Evolutionary conservation across 2,797 vertebrate species (phyloP).

Genomic region (Diceros bicornis): DNA sequence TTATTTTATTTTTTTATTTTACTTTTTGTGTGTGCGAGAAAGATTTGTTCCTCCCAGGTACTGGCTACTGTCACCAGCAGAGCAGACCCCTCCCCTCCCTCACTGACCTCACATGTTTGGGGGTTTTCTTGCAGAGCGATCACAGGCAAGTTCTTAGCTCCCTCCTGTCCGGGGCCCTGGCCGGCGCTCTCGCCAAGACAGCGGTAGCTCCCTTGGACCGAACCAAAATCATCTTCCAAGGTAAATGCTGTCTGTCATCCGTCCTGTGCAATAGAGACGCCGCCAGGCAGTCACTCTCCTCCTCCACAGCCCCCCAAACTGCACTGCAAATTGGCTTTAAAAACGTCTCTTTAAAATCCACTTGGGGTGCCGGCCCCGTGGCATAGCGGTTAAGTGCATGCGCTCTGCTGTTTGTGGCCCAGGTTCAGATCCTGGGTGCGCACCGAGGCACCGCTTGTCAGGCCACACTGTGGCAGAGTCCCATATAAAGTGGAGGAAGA

Average conservation of each 20-base stretch:
- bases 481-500: too few species aligned
- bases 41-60: background rate
- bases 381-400: too few species aligned
- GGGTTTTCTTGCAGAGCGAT: conserved; percentile 89
- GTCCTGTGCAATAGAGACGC: background rate
- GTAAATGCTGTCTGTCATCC: conserved; percentile 82
- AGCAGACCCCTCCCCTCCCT: background rate
- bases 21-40: too few species aligned
- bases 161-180: conserved; percentile 95
- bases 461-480: too few species aligned
- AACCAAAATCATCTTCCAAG: conserved; percentile 99
- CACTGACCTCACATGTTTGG: background rate
- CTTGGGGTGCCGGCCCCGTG: background rate
- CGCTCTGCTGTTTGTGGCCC: too few species aligned
- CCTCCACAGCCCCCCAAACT: background rate
- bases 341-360: background rate
- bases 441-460: too few species aligned
- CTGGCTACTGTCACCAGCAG: background rate
- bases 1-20: too few species aligned
- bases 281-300: background rate
- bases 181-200: conserved; percentile 98
- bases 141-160: conserved; percentile 93
- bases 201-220: conserved; percentile 97
- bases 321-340: background rate
- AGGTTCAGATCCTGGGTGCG: too few species aligned